Evolutionary conservation across 2,113 vertebrate species (phyloP).

Genomic region (Brachypteracias leptosomus): DNA sequence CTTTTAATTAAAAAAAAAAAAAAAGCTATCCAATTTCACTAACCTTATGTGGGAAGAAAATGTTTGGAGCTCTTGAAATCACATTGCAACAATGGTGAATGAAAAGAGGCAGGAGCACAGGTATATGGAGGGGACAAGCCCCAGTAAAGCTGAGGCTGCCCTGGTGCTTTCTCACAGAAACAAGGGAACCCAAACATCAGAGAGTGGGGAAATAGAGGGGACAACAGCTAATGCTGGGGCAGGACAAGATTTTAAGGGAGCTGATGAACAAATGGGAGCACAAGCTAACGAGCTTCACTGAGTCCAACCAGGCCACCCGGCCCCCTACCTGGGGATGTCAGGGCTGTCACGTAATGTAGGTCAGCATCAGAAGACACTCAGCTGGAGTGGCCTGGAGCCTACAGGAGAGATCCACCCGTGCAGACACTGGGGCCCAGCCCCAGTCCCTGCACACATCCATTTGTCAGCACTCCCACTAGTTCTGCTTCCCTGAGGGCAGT

Average conservation of each 20-base stretch:
- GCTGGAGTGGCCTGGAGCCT: not conserved
- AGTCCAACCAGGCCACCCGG: not conserved
- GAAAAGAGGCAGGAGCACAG: not conserved
- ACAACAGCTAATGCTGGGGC: not conserved
- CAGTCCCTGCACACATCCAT: not conserved
- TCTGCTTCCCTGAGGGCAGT: not conserved
- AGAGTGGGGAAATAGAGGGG: not conserved
- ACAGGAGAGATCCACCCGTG: not conserved
- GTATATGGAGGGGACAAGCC: not conserved
- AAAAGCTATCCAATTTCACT: slow-evolving; percentile 4
- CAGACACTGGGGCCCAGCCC: not conserved
- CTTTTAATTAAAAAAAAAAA: slow-evolving; percentile 29
- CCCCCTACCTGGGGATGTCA: not conserved
- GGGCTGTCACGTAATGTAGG: not conserved
- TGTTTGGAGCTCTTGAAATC: not conserved
- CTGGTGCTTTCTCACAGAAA: not conserved
- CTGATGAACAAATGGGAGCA: not conserved
- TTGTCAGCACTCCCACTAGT: not conserved
- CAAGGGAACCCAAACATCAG: not conserved
- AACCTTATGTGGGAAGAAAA: not conserved
- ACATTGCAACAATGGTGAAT: not conserved
- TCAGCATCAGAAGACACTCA: not conserved
- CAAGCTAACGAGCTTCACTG: not conserved
- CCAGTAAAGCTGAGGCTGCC: not conserved
- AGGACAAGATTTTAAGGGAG: not conserved